These are phyloP conservation scores for Fissipunctia ypsillon DNA, from an alignment of 2,888 invertebrate species.

Conservation along the genomic window DNA sequence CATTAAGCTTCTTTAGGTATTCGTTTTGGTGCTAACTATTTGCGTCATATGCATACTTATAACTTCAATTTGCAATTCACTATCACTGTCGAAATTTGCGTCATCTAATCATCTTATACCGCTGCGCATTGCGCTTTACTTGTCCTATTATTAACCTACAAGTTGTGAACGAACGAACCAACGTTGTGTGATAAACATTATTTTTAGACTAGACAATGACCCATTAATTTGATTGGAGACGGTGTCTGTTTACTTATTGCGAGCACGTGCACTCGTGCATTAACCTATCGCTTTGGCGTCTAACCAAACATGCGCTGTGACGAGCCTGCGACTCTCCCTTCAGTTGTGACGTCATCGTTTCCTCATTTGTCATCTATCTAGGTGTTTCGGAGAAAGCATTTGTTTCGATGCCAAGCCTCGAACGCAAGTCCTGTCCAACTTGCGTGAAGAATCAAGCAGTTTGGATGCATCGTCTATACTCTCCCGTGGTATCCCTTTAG, in stretches of 20 bases:
- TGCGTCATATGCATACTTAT: constrained; percentile 3
- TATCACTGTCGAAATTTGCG: constrained; percentile 8
- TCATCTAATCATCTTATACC: constrained; percentile 2
- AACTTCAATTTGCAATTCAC: constrained; percentile 12
- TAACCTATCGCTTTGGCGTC: constrained; percentile 78
- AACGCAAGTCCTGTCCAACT: neutral
- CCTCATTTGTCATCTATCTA: neutral
- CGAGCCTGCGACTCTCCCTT: constrained; percentile 31
- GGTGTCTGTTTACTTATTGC: constrained; percentile 43
- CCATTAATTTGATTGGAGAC: constrained; percentile 56
- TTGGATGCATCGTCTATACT: neutral
- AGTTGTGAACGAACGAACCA: too few relatives aligned
- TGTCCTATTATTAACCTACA: constrained; percentile 33
- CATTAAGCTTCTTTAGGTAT: neutral
- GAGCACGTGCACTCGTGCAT: constrained; percentile 80
- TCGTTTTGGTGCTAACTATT: neutral
- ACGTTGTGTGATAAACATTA: constrained; percentile 47
- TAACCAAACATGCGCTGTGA: constrained; percentile 75
- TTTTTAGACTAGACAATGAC: constrained; percentile 69
- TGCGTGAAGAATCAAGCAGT: neutral
- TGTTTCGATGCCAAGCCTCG: neutral
- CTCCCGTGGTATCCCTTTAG: neutral
- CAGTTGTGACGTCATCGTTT: constrained; percentile 15
- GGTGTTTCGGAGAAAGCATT: neutral
- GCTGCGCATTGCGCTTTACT: constrained; percentile 13